A percentile compares a stretch with the other conserved stretches of the same genome.
Conservation (phyloP, 1,140 invertebrate species). For the Phocides pigmalion region DNA sequence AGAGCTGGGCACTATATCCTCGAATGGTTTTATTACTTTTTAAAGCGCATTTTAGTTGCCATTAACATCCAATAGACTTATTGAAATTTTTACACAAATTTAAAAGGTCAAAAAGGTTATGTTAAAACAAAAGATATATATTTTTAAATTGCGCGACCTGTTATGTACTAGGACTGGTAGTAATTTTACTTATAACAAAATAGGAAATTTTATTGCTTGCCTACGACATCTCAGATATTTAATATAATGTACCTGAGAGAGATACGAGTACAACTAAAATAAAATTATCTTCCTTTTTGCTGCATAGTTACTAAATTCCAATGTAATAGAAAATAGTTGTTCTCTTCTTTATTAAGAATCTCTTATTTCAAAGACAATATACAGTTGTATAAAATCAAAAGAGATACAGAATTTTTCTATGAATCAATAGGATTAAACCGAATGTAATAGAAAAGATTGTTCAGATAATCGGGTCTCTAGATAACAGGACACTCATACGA, state of each 20-base stretch:
- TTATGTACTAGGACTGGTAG: no score
- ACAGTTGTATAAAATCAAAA: no score
- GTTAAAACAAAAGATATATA: no score
- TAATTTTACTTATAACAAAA: neutral
- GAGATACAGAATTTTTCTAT: neutral
- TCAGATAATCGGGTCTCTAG: neutral
- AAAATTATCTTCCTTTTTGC: slow-evolving; percentile 4
- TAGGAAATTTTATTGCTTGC: neutral
- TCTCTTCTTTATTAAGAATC: neutral
- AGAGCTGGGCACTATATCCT: no score
- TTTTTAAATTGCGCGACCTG: no score
- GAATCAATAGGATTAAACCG: neutral
- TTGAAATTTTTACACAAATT: no score
- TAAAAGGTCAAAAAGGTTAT: no score
- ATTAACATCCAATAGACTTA: no score
- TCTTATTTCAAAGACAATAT: neutral
- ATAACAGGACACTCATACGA: neutral
- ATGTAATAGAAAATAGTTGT: slow-evolving; percentile 20
- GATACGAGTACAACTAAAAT: neutral
- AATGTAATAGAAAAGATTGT: neutral
- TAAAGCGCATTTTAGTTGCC: no score
- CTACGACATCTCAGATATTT: neutral
- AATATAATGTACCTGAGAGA: slow-evolving; percentile 15
- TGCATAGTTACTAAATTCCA: slow-evolving; percentile 11
- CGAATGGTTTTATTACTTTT: no score